A percentile compares a stretch with the other conserved stretches of the same genome.
Conservation (phyloP, 2,113 vertebrate genomes). For the Neofelis nebulosa region DNA sequence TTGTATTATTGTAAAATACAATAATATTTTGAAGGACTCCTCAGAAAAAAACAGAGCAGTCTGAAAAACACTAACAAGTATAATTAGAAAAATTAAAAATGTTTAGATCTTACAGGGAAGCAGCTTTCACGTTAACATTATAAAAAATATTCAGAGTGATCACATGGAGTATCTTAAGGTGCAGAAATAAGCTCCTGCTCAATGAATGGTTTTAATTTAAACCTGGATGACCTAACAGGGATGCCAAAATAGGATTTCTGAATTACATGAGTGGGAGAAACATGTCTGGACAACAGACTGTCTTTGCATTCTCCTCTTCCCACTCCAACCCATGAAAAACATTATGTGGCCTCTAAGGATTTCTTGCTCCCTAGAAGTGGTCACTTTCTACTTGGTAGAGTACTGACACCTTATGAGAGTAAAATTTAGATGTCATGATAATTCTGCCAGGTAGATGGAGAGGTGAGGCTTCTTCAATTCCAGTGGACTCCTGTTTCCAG, state of each 20-base stretch:
- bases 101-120: neutral
- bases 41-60: neutral
- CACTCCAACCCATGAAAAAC: neutral
- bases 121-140: neutral
- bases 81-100: slow-evolving; percentile 4
- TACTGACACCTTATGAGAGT: neutral
- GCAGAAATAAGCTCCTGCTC: neutral
- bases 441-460: neutral
- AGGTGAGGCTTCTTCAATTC: neutral
- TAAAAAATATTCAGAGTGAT: neutral
- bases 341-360: neutral
- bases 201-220: neutral
- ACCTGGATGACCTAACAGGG: neutral
- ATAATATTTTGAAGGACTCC: neutral
- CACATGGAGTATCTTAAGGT: neutral
- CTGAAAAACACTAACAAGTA: neutral
- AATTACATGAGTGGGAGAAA: neutral
- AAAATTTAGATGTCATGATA: neutral
- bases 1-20: neutral
- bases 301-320: neutral
- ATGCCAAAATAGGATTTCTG: neutral
- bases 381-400: neutral
- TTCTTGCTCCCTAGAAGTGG: neutral
- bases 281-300: neutral
- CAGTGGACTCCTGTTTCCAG: neutral